Evolutionary conservation across 2,888 invertebrate species (phyloP), one percentile per base, ranked within the genome.

Genomic region (Lymantria monacha): DNA sequence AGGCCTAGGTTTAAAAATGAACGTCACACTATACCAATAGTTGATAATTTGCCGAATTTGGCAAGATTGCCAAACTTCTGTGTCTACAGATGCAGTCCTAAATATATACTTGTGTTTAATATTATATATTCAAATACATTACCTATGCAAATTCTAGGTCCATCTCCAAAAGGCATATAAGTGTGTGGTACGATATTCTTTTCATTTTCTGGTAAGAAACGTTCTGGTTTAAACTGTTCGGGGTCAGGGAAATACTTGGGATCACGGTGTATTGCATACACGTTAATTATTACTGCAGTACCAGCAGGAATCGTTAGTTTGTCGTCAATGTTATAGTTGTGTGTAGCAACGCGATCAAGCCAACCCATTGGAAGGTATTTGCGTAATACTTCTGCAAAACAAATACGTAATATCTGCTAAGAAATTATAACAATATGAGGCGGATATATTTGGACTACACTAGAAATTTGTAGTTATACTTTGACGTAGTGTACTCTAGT

Each of bases 121-220:
- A n/a, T n/a, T n/a, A 36, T 36, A 36, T 3, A 22, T 22, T 3
- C 2, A 22, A n/a, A n/a, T 7, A 1, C 8, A n/a, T 40, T 40
- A 83, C 93, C 94, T 43, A 94, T 92, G 62, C 94, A 94, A 65
- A 79, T 91, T 44, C 94, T 85, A 1, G 92, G 94, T 9, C 94
- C 94, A 10, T 86, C 62, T 0, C 93, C 93, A 54, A 93, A 93
- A 0, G 93, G 93, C 56, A 91, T 56, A 49, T 83, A 93, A 0
- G 76, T 71, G 12, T 67, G 78, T 0, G 77, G 79, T 2, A 47
- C 48, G 30, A 78, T 74, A 1, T 85, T 82, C 0, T 72, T 70
- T 60, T 91, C 92, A 57, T 93, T 93, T 57, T 93, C 93, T 0
- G 92, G 90, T 38, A 81, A 86, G 58, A 93, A 94, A 48, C 93